Evolutionary conservation across 2,113 vertebrate species (phyloP), one percentile per base, ranked within the genome.

Genomic region (Stigmatopora argus): DNA sequence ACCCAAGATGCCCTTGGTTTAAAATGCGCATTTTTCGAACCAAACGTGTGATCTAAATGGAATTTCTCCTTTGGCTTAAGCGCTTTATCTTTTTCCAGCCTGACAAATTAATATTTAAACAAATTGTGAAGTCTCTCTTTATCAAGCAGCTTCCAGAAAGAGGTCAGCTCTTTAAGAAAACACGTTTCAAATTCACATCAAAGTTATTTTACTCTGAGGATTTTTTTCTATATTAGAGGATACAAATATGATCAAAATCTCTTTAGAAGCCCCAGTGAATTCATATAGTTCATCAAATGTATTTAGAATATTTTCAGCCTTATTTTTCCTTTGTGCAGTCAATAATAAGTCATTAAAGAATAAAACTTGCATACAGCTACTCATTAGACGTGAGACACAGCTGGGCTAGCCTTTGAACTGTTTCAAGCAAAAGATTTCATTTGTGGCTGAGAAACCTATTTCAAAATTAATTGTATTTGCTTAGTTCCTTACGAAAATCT

Each of bases 41-140:
- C 18, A 59, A 13, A 6, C 12, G 64, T 19, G 35, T 1, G 1
- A 21, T 11, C 48, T 55, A 13, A 63, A 19, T 59, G 41, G 46
- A 52, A 44, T 71, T 69, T 53, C n/a, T 64, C 18, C 18, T 66
- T 69, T 26, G 26, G 53, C 34, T 61, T 21, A 17, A 68, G 48
- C 34, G 38, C 38, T 67, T 56, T 47, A 66, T 68, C 44, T 67
- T 63, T 70, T 64, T 19, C 68, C 41, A 55, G 11, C 68, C 41
- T 61, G 7, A 26, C 46, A 45, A 80, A 68, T 18, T 56, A 48
- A 10, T 38, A 73, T 71, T 62, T 60, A 18, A 60, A 77, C 67
- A 66, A 26, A 51, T 38, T 56, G 18, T 62, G 26, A 56, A 64
- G 47, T 67, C 23, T 49, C 17, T 45, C 14, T 75, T 77, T 58